Evolutionary conservation across 1,140 invertebrate species (phyloP).

Genomic region (Hyles euphorbiae): DNA sequence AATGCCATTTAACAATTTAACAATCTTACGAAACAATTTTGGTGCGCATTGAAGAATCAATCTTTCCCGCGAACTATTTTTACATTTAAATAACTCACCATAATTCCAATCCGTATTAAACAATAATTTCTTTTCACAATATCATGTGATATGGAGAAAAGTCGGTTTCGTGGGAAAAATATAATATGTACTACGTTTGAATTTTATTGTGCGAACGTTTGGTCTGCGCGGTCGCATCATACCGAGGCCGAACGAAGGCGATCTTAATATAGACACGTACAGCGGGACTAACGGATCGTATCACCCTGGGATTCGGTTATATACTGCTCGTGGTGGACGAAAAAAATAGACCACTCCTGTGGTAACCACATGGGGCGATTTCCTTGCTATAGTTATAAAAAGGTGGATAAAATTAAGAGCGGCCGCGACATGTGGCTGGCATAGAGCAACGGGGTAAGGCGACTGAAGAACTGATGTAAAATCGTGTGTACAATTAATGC

Average conservation of each 20-base stretch:
- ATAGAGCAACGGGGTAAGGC: slow-evolving; percentile 11
- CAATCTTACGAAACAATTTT: slow-evolving; percentile 11
- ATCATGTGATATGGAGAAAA: slow-evolving; percentile 37
- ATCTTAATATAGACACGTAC: slow-evolving; percentile 66
- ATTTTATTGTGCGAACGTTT: slow-evolving; percentile 45
- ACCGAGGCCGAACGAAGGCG: slow-evolving; percentile 48
- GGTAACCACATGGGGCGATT: slow-evolving; percentile 33
- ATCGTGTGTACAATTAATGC: too few relatives aligned
- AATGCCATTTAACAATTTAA: slow-evolving; percentile 3
- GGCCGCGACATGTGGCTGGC: slow-evolving; percentile 12
- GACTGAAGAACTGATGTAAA: too few relatives aligned
- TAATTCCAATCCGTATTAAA: slow-evolving; percentile 1
- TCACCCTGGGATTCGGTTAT: slow-evolving; percentile 48
- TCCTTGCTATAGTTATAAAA: slow-evolving; percentile 13
- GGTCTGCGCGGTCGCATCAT: slow-evolving; percentile 55
- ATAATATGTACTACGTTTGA: slow-evolving; percentile 65
- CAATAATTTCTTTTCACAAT: slow-evolving; percentile 11
- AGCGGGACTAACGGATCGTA: slow-evolving; percentile 39
- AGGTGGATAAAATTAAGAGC: slow-evolving; percentile 11
- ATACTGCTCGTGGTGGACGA: slow-evolving; percentile 26
- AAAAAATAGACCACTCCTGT: slow-evolving; percentile 22
- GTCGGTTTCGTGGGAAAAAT: slow-evolving; percentile 49
- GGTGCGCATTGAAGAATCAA: too few relatives aligned
- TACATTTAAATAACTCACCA: slow-evolving; percentile 45
- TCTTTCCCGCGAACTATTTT: slow-evolving; percentile 1